These are phyloP conservation scores for Zalophus californianus DNA, from an alignment of 2,797 vertebrate species.

Conservation along the genomic window DNA sequence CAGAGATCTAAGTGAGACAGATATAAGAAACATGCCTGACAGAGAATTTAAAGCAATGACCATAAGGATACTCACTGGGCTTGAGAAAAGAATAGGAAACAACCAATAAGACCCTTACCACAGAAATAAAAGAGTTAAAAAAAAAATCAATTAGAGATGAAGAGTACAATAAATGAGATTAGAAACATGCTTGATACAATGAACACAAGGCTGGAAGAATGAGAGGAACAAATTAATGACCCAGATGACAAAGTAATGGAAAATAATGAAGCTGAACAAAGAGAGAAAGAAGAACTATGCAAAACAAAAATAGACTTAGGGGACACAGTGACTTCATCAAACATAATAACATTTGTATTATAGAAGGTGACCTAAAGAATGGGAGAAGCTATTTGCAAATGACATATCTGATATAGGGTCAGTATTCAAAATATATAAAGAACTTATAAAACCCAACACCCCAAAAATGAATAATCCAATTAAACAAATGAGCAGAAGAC, in stretches of 20 bases:
- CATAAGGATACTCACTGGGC: not conserved
- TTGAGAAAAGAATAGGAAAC: not conserved
- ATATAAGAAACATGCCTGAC: not conserved
- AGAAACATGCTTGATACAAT: not conserved
- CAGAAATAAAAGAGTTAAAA: not conserved
- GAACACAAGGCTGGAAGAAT: not conserved
- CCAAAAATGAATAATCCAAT: not conserved
- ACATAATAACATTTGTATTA: not conserved
- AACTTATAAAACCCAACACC: not conserved
- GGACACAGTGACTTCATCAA: not conserved
- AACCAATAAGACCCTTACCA: not conserved
- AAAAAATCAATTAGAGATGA: not conserved
- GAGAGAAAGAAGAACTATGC: not conserved
- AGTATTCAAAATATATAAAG: not conserved
- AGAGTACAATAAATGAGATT: not conserved
- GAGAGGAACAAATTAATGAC: not conserved
- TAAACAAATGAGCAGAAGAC: not conserved
- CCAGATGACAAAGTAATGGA: not conserved
- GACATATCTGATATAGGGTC: not conserved
- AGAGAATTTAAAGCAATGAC: not conserved
- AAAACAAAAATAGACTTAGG: not conserved
- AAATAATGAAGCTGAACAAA: not conserved
- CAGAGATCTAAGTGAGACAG: not conserved
- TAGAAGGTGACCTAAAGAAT: not conserved
- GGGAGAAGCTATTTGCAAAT: not conserved